Percentiles rank a stretch among this genome's conserved stretches.
phyloP scores from a whole-genome alignment of 2,797 vertebrate genomes.

The Anisognathus igniventris region DNA sequence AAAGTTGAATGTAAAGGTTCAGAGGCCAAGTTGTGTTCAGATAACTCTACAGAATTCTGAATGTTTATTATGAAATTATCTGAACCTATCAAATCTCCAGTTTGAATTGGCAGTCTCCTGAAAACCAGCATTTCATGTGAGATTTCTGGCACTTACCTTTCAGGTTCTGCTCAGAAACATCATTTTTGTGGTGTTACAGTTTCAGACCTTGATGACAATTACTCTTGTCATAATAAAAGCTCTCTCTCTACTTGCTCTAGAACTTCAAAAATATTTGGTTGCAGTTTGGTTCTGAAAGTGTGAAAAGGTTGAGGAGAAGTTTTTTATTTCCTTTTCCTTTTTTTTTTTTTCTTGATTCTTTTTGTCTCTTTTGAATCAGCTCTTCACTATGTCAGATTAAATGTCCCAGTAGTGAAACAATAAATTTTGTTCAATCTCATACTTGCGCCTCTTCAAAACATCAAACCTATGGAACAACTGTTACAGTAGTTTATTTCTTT shows the following conservation, averaged over 20 bases:
- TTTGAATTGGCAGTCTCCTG: conserved; percentile 22
- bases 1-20: not conserved
- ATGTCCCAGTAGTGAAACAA: not conserved
- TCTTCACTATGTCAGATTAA: not conserved
- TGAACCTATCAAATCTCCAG: conserved; percentile 29
- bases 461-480: not conserved
- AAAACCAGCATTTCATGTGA: conserved; percentile 49
- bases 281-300: conserved; percentile 17
- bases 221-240: conserved; percentile 13
- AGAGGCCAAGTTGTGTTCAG: conserved; percentile 14
- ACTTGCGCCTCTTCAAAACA: not conserved
- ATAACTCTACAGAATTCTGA: conserved; percentile 20
- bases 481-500: conserved; percentile 60
- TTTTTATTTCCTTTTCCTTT: not conserved
- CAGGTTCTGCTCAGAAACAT: conserved; percentile 52
- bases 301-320: not conserved
- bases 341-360: not conserved
- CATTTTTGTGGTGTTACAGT: conserved; percentile 39
- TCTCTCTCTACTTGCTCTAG: conserved; percentile 13
- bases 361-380: not conserved
- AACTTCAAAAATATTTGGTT: not conserved
- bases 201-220: conserved; percentile 26
- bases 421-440: not conserved
- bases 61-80: conserved; percentile 20
- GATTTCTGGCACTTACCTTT: conserved; percentile 36